Evolutionary conservation across 2,888 invertebrate genomes (phyloP), one percentile per base, ranked within the genome.

Genomic region (Cheilosia urbana): DNA sequence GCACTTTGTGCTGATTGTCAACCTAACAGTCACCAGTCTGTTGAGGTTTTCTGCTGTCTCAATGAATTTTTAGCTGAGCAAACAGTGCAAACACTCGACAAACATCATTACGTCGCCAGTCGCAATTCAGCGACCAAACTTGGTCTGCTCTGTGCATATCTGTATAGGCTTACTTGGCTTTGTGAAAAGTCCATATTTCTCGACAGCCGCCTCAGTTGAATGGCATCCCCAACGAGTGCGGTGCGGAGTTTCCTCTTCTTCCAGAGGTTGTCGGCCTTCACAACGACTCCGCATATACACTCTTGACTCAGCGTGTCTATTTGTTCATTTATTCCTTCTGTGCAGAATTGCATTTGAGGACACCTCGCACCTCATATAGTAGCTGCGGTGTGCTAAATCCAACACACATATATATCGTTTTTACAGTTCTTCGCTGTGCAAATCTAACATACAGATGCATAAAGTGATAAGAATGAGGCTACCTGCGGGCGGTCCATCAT

Each of bases 51-150:
- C 34, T 81, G 81, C 85, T 77, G 81, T 81, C 85, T 85, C 85
- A 85, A 77, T 85, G 80, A 73, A 85, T 85, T 85, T 73, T 81
- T 57, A 58, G 75, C 71, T 66, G 49, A 77, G 77, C 80, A 85
- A 85, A 85, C 85, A 85, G 76, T 58, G 63, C 71, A 80, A 81
- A 76, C 77, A 81, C 81, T 85, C 72, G 85, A 69, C 80, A 81
- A 85, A 85, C 77, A 85, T 85, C 81, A 85, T 85, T 85, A 80
- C 85, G 80, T 79, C 78, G 80, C 80, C 85, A 71, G 80, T 81
- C 81, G 57, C 85, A 85, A 63, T 81, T 77, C 68, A 81, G 9
- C 30, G 77, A 68, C 49, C 72, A 63, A 27, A 76, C 60, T 76
- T 55, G 66, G 24, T 45, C 49, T 62, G 13, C 7, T 21, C 47